Conservation (phyloP, 64 coral and sea anemone genomes). For the Dendrophyllia cribrosa region DNA sequence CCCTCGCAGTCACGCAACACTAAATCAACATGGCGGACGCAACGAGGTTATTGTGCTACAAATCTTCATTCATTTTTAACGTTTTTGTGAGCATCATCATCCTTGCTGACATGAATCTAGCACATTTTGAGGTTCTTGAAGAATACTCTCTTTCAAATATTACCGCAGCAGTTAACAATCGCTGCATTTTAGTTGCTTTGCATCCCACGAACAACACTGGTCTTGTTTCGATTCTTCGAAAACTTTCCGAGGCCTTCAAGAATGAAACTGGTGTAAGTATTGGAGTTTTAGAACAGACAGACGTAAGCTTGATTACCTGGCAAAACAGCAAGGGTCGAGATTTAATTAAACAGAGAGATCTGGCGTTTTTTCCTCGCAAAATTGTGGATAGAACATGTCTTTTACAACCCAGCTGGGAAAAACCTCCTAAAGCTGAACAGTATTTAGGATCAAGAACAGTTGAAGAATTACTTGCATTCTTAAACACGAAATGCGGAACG, state of each 20-base stretch:
- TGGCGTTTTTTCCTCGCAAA: conserved; percentile 51
- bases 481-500: conserved; percentile 63
- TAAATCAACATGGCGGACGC: background rate
- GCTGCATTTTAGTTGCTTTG: conserved; percentile 23
- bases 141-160: conserved; percentile 57
- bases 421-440: conserved; percentile 1
- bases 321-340: background rate
- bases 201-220: background rate
- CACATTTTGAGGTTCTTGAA: background rate
- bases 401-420: conserved; percentile 30
- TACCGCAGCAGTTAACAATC: background rate
- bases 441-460: conserved; percentile 36
- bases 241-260: conserved; percentile 36
- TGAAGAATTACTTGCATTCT: conserved; percentile 54
- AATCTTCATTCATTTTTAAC: background rate
- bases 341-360: background rate
- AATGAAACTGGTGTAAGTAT: conserved; percentile 34
- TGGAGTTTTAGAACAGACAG: conserved; percentile 22
- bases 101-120: background rate
- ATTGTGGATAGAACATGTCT: conserved; percentile 55
- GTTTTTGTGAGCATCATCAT: background rate
- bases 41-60: background rate
- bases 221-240: conserved; percentile 11
- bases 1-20: background rate
- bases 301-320: background rate